Base-by-base conservation (phyloP, 2,797 vertebrate species). In the Synaphobranchus kaupii region DNA sequence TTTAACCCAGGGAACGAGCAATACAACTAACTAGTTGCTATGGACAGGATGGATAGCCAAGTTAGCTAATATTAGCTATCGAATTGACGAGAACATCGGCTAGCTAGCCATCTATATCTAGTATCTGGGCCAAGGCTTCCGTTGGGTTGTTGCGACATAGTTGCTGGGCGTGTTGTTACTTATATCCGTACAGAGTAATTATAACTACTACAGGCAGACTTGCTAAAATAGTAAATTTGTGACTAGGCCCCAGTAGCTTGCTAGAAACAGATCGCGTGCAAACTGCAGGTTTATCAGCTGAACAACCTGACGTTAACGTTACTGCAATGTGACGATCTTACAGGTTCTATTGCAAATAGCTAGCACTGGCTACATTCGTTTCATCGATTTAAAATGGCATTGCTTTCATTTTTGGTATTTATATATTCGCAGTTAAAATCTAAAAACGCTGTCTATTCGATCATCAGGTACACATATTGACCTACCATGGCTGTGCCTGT, bases 401-500 rank as follows among this genome's bases (percentile, higher is more conserved):
- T 20, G 5, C 39, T 48, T 50, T 81, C 0, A 9, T 9, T 44
- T 39, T 28, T 15, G 20, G 39, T 15, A 0, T 20, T 28, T 5
- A 68, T 47, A 81, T 50, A 9, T 15, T 47, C 25, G 10, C 22
- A 39, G 44, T 44, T 76, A 76, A 76, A 39, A 76, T n/a, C 8
- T 22, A n/a, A 80, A 22, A 4, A 84, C 80, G 63, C 68, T 5
- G 17, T 60, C 83, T 52, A 3, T 13, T 85, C 20, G 6, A 28
- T 28, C 25, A 13, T 10, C 13, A 71, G 63, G 83, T 15, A 54
- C 44, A 44, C 20, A 22, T 31, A 81, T 15, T 47, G 89, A 94
- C 95, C 92, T 92, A 96, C 95, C 95, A 96, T 96, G 88, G 76
- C 54, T 93, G 91, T 88, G 54, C 20, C 44, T 66, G 91, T 20